A percentile compares a stretch with the other conserved stretches of the same genome.
Evolutionary conservation across 2,113 vertebrate genomes (phyloP).

Genomic region (Bambusicola thoracicus): DNA sequence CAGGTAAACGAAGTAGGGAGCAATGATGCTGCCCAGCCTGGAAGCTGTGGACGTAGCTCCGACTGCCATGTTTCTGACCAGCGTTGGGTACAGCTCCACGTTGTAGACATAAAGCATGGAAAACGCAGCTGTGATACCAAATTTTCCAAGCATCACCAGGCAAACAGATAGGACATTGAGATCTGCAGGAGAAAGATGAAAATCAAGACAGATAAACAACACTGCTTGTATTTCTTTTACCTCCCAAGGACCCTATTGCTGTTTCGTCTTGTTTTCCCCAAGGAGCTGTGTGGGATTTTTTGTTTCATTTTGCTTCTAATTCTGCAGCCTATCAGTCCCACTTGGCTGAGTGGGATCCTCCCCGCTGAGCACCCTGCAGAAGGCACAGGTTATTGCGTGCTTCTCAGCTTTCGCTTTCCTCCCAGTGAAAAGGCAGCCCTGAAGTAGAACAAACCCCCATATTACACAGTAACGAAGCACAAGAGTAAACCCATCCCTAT

Average conservation of each 20-base stretch:
- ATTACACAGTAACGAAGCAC: neutral
- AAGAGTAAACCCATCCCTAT: neutral
- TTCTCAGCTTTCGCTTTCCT: neutral
- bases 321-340: neutral
- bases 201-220: neutral
- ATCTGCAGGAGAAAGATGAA: constrained; percentile 66
- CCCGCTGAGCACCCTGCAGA: neutral
- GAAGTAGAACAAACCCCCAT: neutral
- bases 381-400: neutral
- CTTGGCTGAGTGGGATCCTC: neutral
- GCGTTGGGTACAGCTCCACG: constrained; percentile 88
- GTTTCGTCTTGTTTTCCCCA: too few species aligned
- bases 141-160: constrained; percentile 91
- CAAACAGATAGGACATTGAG: constrained; percentile 72
- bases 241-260: neutral
- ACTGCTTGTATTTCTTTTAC: neutral
- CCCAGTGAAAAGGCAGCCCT: neutral
- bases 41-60: constrained; percentile 87
- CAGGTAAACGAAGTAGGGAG: constrained; percentile 90
- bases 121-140: constrained; percentile 86
- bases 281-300: neutral
- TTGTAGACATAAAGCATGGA: constrained; percentile 87
- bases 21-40: constrained; percentile 85
- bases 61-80: constrained; percentile 88
- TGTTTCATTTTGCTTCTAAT: neutral